Base-by-base conservation (phyloP, 37 sponge, comb jelly and placozoan genomes). In the Geodia barretti region DNA sequence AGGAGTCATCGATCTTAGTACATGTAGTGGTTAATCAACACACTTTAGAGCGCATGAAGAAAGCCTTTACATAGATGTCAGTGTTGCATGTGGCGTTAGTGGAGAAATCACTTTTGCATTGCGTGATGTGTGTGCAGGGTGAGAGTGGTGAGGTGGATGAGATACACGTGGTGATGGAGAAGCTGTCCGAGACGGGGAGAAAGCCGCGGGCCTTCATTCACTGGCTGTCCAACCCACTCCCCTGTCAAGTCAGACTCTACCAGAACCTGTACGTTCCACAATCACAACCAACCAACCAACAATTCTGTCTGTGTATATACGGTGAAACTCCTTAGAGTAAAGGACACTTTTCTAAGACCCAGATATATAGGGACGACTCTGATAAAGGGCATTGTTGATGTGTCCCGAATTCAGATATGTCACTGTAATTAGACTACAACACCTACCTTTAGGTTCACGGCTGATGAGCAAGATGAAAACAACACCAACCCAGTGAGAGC, bases 171-270 rank as follows among this genome's bases (percentile, higher is more conserved):
- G 82, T 47, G 1, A 73, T 80, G 64, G 42, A 58, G 54, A 83
- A 81, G 82, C 71, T 47, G 26, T 25, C 41, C 14, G 84, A 87
- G 4, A n/a, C 64, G 25, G 58, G 24, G 1, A 33, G 54, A 23
- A 94, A 92, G 68, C 97, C 97, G 2, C 94, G 88, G 74, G 91
- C 95, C 34, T 99, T 92, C 85, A 94, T 99, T 31, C 99, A 98
- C 62, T 97, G 97, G 98, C 93, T 97, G 21, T 87, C 91, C 26
- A 31, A 87, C 60, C 95, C 95, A 40, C 35, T 90, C 33, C 38
- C 36, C 7, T 95, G 95, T 79, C 82, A 84, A 62, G 77, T 97
- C 37, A 76, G 95, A 41, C 39, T 89, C 32, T 97, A 89, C 34
- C 75, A 86, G 31, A 82, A 85, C 76, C 82, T 89, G 94, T 95